A percentile compares a stretch with the other conserved stretches of the same genome.
Conservation (phyloP, 2,113 vertebrate species). For the Parotia lawesii region DNA sequence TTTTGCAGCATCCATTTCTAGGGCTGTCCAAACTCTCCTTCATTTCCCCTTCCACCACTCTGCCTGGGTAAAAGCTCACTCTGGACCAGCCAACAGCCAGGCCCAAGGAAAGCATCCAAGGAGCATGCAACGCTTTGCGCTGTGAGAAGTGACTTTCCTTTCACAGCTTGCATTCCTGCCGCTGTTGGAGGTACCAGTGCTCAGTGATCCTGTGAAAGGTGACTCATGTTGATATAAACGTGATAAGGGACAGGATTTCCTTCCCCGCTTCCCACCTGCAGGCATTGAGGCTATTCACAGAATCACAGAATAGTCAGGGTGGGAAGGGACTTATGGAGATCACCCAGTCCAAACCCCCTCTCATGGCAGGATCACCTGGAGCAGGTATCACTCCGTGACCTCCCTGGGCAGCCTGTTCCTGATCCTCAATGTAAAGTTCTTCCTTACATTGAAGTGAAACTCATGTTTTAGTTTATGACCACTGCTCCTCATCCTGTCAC, state of each 20-base stretch:
- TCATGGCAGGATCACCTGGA: not conserved
- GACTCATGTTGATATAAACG: not conserved
- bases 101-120: not conserved
- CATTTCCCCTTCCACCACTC: not conserved
- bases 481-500: not conserved
- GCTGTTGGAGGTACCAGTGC: not conserved
- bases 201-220: not conserved
- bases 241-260: not conserved
- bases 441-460: not conserved
- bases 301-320: not conserved
- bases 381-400: not conserved
- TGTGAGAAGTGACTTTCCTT: fast-evolving
- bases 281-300: not conserved
- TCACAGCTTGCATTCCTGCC: not conserved
- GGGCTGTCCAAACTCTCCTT: not conserved
- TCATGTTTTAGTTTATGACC: not conserved
- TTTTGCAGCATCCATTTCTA: not conserved
- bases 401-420: not conserved
- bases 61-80: not conserved
- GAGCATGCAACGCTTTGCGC: fast-evolving
- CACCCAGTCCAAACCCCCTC: not conserved
- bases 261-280: fast-evolving
- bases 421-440: not conserved
- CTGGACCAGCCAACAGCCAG: not conserved
- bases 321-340: not conserved